A percentile compares a stretch with the other conserved stretches of the same genome.
Conservation (phyloP, 2,888 invertebrate genomes). For the Athripsodes cinereus region DNA sequence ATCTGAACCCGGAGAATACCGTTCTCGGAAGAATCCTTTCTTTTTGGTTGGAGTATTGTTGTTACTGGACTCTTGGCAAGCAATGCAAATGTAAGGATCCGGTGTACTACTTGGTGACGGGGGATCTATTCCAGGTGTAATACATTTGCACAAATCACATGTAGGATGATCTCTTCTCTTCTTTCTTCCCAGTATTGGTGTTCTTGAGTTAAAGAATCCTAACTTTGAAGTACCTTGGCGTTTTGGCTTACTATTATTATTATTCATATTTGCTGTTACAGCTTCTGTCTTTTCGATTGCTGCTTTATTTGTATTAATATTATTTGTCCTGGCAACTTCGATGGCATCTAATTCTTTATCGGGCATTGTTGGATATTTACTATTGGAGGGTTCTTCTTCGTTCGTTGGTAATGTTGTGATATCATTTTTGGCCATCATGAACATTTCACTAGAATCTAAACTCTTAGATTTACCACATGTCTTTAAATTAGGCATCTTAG, state of each 20-base stretch:
- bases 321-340: slow-evolving; percentile 17
- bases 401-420: slow-evolving; percentile 35
- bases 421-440: slow-evolving; percentile 49
- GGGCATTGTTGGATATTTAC: slow-evolving; percentile 32
- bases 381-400: slow-evolving; percentile 31
- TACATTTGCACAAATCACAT: slow-evolving; percentile 25
- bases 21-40: slow-evolving; percentile 19
- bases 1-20: slow-evolving; percentile 24
- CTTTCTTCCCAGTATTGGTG: slow-evolving; percentile 38
- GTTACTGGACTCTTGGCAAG: slow-evolving; percentile 18
- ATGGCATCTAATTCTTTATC: slow-evolving; percentile 30
- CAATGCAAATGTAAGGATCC: slow-evolving; percentile 20
- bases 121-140: slow-evolving; percentile 14
- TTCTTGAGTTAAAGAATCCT: slow-evolving; percentile 37
- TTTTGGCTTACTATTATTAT: slow-evolving; percentile 29
- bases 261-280: not conserved
- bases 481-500: slow-evolving; percentile 49
- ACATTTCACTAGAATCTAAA: slow-evolving; percentile 77
- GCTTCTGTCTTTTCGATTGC: not conserved
- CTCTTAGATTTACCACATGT: slow-evolving; percentile 77
- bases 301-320: slow-evolving; percentile 11
- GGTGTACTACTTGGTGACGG: slow-evolving; percentile 10
- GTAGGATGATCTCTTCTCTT: slow-evolving; percentile 29
- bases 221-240: slow-evolving; percentile 32
- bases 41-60: slow-evolving; percentile 24